A percentile compares a stretch with the other conserved stretches of the same genome.
Conservation (phyloP, 2,113 vertebrate species). For the Phyllopteryx taeniolatus region DNA sequence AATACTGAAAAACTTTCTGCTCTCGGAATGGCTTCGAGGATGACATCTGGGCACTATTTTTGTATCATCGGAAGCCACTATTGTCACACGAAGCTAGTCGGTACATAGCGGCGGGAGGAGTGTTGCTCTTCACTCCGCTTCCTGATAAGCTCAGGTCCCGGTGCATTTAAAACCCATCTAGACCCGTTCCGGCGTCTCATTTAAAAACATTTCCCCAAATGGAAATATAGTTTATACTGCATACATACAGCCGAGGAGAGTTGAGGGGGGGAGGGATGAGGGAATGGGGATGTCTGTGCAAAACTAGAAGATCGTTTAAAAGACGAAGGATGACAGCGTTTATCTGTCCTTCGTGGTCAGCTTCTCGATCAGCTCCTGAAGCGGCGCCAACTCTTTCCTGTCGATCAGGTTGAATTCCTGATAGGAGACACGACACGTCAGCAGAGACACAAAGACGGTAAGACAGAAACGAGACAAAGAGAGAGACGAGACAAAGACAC, state of each 20-base stretch:
- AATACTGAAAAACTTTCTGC: conserved; percentile 1
- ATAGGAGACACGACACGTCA: background rate
- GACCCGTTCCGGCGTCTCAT: conserved; percentile 41
- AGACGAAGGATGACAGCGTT: conserved; percentile 45
- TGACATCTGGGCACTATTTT: conserved; percentile 2
- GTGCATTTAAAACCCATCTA: conserved; percentile 53
- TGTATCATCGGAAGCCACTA: background rate
- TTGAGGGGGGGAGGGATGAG: conserved; percentile 24
- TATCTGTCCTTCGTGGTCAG: conserved; percentile 97
- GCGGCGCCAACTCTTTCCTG: conserved; percentile 90
- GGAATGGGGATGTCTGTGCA: conserved; percentile 57
- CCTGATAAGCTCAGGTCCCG: conserved; percentile 46
- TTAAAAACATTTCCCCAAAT: conserved; percentile 65
- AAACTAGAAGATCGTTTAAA: conserved; percentile 61
- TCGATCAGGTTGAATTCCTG: conserved; percentile 97
- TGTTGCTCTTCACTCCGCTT: background rate
- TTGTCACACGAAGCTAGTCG: background rate
- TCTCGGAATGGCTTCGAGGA: conserved; percentile 13
- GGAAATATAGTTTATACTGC: conserved; percentile 69
- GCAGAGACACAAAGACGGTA: background rate
- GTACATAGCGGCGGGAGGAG: background rate
- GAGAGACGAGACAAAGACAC: conserved; percentile 9
- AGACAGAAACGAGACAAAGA: too few species aligned
- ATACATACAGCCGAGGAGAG: conserved; percentile 64
- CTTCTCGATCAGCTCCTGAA: conserved; percentile 96